These are phyloP conservation scores for Perdita meconis DNA, from an alignment of 2,888 invertebrate genomes.

Conservation along the genomic window DNA sequence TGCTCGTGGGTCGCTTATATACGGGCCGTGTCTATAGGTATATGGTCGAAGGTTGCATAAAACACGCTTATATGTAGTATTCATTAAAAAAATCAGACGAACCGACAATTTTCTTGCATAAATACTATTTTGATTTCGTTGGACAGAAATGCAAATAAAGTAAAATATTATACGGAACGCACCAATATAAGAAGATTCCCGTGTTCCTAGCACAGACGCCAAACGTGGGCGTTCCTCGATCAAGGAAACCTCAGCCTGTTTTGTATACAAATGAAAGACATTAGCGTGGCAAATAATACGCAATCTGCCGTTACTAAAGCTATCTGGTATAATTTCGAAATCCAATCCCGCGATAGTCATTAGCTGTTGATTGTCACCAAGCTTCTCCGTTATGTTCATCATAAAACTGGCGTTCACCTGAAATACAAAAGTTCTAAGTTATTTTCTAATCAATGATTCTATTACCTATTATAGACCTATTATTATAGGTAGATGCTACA, in stretches of 20 bases:
- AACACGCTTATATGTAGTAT: too few relatives aligned
- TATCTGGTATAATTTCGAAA: slow-evolving; percentile 87
- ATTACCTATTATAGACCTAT: too few relatives aligned
- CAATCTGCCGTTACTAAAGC: slow-evolving; percentile 88
- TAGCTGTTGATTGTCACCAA: slow-evolving; percentile 73
- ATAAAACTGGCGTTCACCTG: slow-evolving; percentile 83
- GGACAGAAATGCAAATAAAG: too few relatives aligned
- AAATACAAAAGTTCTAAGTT: slow-evolving; percentile 22
- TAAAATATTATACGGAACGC: slow-evolving; percentile 6
- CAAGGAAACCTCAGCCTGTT: slow-evolving; percentile 87
- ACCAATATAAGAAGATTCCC: slow-evolving; percentile 85
- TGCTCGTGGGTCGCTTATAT: too few relatives aligned
- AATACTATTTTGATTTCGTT: too few relatives aligned
- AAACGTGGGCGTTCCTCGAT: slow-evolving; percentile 91
- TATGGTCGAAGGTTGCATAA: too few relatives aligned
- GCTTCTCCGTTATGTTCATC: slow-evolving; percentile 66
- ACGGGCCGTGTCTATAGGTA: too few relatives aligned
- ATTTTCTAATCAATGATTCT: too few relatives aligned
- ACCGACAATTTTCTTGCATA: too few relatives aligned
- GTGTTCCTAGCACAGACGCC: slow-evolving; percentile 90
- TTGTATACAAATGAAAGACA: slow-evolving; percentile 89
- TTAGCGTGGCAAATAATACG: slow-evolving; percentile 88
- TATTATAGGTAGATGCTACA: too few relatives aligned
- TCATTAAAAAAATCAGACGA: too few relatives aligned
- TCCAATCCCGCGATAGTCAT: slow-evolving; percentile 86